phyloP scores from a whole-genome alignment of 1,140 invertebrate genomes.

The Tetranychus cinnabarinus region DNA sequence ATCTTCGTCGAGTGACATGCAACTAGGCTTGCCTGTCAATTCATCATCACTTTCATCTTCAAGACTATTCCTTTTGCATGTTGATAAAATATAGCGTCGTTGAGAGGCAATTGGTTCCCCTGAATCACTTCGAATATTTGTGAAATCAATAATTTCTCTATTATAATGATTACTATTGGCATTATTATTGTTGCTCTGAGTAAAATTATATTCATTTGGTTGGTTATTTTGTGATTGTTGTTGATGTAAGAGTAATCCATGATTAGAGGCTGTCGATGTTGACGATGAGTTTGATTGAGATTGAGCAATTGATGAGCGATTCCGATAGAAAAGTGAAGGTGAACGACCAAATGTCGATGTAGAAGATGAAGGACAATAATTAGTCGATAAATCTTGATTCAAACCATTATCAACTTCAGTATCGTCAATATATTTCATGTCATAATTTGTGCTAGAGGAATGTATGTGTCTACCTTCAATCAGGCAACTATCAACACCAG shows the following conservation, averaged over 20 bases:
- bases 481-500: too few relatives aligned
- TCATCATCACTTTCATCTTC: neutral
- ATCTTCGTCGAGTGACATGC: conserved; percentile 3
- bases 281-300: neutral
- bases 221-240: neutral
- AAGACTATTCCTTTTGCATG: neutral
- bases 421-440: conserved; percentile 24
- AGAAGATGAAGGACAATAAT: too few relatives aligned
- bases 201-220: neutral
- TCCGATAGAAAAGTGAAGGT: neutral
- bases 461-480: too few relatives aligned
- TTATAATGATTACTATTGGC: neutral
- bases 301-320: neutral
- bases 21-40: neutral
- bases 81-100: neutral
- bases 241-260: neutral
- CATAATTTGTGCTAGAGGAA: neutral
- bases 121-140: neutral
- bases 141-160: neutral
- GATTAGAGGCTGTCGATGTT: neutral
- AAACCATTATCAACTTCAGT: conserved; percentile 5
- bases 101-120: neutral
- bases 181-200: neutral
- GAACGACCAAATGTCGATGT: neutral
- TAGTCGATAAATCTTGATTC: neutral